A percentile compares a stretch with the other conserved stretches of the same genome.
These are phyloP conservation scores for Allobates femoralis DNA, from an alignment of 2,797 vertebrate species.

Conservation along the genomic window DNA sequence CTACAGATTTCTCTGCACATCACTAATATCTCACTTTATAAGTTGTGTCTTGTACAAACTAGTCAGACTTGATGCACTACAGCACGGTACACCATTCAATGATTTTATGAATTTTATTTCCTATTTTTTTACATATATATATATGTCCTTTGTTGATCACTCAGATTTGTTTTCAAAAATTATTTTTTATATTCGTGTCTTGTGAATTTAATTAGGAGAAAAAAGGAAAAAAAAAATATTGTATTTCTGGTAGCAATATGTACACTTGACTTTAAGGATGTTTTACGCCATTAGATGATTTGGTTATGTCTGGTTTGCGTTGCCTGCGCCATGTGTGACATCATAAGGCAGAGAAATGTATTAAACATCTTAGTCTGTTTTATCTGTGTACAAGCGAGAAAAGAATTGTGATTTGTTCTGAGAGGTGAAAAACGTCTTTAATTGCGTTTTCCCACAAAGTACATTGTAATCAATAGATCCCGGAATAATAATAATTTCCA, in stretches of 20 bases:
- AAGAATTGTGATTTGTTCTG: background rate
- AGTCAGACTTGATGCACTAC: slow-evolving; percentile 50
- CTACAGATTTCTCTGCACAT: slow-evolving; percentile 22
- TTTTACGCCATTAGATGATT: background rate
- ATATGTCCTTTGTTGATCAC: slow-evolving; percentile 40
- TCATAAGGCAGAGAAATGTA: background rate
- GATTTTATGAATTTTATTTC: slow-evolving; percentile 30
- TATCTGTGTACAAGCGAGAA: background rate
- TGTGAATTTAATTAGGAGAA: slow-evolving; percentile 35
- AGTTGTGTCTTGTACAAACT: slow-evolving; percentile 2
- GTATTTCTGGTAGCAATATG: slow-evolving; percentile 10
- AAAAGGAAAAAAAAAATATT: background rate
- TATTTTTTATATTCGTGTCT: slow-evolving; percentile 47
- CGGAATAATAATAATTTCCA: no score
- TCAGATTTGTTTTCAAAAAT: slow-evolving; percentile 27
- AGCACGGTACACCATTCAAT: slow-evolving; percentile 47
- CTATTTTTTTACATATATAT: slow-evolving; percentile 42
- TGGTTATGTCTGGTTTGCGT: background rate
- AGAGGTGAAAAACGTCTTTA: background rate
- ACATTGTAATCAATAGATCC: no score
- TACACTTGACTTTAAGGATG: background rate
- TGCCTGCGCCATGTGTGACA: background rate
- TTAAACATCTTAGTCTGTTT: background rate
- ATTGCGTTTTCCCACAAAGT: no score
- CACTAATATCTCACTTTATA: slow-evolving; percentile 17